phyloP scores from a whole-genome alignment of 92 coral and sea anemone genomes.

The Isaurus tuberculatus region DNA sequence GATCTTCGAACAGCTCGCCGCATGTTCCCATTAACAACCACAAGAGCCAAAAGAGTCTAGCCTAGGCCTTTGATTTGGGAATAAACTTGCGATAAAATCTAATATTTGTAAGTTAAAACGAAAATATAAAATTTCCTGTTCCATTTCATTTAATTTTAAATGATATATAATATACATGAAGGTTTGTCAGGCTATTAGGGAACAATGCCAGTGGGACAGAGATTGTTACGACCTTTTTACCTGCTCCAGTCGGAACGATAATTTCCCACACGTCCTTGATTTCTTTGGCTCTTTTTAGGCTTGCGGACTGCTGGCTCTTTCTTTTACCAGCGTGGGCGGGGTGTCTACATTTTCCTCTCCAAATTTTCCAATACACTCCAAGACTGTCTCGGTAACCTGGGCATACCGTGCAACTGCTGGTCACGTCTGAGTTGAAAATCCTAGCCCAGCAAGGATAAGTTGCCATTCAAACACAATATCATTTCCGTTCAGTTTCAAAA shows the following conservation, averaged over 20 bases:
- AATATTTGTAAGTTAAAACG: too few relatives aligned
- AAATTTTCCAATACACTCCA: background rate
- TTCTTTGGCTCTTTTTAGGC: background rate
- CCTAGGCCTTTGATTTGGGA: too few relatives aligned
- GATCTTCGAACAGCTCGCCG: too few relatives aligned
- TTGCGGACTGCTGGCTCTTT: background rate
- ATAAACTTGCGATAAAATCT: too few relatives aligned
- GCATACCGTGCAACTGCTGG: background rate
- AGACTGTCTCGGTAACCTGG: background rate
- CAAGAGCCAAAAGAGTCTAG: too few relatives aligned
- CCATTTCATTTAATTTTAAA: too few relatives aligned
- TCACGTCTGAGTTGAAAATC: background rate
- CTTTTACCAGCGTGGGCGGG: background rate
- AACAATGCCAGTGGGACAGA: background rate
- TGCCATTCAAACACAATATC: slow-evolving; percentile 2
- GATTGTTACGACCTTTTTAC: background rate
- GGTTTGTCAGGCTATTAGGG: too few relatives aligned
- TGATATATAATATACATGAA: too few relatives aligned
- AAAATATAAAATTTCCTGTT: background rate
- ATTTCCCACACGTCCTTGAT: background rate
- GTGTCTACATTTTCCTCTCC: background rate
- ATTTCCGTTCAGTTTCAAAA: background rate
- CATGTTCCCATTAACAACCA: too few relatives aligned
- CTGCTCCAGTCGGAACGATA: background rate
- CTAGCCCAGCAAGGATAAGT: background rate